phyloP scores from a whole-genome alignment of 2,888 invertebrate genomes.

The Brachylomia viminalis region DNA sequence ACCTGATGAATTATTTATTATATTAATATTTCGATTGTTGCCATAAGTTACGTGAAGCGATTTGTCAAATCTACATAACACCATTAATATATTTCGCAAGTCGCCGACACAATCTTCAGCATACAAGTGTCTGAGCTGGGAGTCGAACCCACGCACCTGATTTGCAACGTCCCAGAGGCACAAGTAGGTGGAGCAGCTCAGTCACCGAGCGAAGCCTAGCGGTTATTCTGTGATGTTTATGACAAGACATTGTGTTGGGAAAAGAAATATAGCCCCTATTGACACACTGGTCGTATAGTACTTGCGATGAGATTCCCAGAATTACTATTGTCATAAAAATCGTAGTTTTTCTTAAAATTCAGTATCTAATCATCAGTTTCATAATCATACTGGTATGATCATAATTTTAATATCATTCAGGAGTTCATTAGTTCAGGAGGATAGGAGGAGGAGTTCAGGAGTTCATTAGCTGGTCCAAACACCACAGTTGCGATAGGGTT shows the following conservation, averaged over 20 bases:
- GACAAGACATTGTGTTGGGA: slow-evolving; percentile 30
- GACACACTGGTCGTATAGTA: not conserved
- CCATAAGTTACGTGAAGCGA: slow-evolving; percentile 69
- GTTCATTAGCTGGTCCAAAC: no score
- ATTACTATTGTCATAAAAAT: not conserved
- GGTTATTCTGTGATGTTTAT: slow-evolving; percentile 69
- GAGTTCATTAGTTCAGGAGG: no score
- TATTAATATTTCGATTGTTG: slow-evolving; percentile 58
- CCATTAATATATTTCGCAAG: slow-evolving; percentile 84
- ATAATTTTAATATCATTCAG: no score
- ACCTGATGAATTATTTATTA: slow-evolving; percentile 50
- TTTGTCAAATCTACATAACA: slow-evolving; percentile 82
- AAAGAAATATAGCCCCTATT: slow-evolving; percentile 2
- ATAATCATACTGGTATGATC: no score
- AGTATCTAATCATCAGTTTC: no score
- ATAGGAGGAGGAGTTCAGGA: no score
- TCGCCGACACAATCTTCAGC: slow-evolving; percentile 76
- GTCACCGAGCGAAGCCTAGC: slow-evolving; percentile 69
- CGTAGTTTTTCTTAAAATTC: no score
- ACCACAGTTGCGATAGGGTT: no score
- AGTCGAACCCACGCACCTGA: slow-evolving; percentile 87
- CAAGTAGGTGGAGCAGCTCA: slow-evolving; percentile 78
- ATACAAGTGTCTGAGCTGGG: slow-evolving; percentile 80
- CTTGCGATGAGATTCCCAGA: not conserved
- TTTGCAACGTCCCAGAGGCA: slow-evolving; percentile 81